phyloP scores from a whole-genome alignment of 2,113 vertebrate species.

The Theristicus caerulescens region DNA sequence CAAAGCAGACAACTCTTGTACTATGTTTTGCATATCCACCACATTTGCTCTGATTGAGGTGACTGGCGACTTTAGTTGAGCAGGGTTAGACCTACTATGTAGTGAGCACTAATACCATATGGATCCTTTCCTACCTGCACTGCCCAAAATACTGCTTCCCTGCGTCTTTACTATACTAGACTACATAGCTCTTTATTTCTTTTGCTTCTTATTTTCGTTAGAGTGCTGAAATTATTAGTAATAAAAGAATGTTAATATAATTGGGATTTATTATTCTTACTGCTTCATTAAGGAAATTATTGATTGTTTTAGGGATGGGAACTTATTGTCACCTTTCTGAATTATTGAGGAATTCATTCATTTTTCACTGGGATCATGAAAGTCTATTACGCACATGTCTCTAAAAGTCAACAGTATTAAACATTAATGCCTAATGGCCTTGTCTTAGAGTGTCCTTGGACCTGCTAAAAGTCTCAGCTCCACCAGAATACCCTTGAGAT shows the following conservation, averaged over 20 bases:
- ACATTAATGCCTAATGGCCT: constrained; percentile 49
- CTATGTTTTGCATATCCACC: neutral
- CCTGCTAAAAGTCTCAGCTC: constrained; percentile 6
- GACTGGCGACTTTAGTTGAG: neutral
- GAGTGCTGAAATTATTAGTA: neutral
- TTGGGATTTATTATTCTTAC: constrained; percentile 33
- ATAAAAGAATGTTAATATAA: constrained; percentile 26
- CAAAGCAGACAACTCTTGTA: neutral
- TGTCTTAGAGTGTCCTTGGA: constrained; percentile 44
- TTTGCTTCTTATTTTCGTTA: neutral
- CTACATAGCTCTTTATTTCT: neutral
- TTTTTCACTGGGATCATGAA: constrained; percentile 41
- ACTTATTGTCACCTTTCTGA: constrained; percentile 21
- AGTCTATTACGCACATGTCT: constrained; percentile 29
- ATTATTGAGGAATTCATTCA: constrained; percentile 64
- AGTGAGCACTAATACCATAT: neutral
- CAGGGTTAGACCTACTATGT: neutral
- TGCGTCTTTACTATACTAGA: neutral
- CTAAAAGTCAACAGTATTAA: constrained; percentile 58
- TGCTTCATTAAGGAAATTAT: constrained; percentile 37
- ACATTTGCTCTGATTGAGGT: neutral
- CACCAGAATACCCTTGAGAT: constrained; percentile 1
- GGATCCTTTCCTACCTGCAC: neutral
- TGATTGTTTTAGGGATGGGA: constrained; percentile 42
- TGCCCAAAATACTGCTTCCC: neutral